Base-by-base conservation (phyloP, 2,113 vertebrate species). In the Hucho hucho region DNA sequence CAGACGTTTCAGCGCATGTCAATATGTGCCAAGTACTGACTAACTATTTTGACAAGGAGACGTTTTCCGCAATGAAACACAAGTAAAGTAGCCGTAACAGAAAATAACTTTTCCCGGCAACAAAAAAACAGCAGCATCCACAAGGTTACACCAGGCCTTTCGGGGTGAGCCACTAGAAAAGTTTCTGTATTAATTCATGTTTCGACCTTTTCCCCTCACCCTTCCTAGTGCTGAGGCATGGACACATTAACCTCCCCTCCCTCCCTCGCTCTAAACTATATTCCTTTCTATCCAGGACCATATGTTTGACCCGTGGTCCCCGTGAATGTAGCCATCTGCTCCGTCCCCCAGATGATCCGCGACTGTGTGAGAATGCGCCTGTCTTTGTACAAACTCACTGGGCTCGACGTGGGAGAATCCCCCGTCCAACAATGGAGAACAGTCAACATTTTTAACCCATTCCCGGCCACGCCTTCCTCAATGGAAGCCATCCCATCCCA, bases 391-490 rank as follows among this genome's bases (percentile, higher is more conserved):
- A 25, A 65, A 28, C 4, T 65, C 64, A 65, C 64, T 65, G 64
- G 25, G 64, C 16, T 16, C 12, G 12, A 18, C 16, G 49, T 14
- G 49, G 16, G 49, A 53, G 49, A 16, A 14, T 18, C 47, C 14
- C 49, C 47, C 47, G 37, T 9, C 61, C n/a, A 26, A 65, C 28
- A 28, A 65, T 16, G 16, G 28, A 14, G 9, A 28, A 16, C 26
- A 65, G 26, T 13, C 26, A 28, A 28, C 64, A 28, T 53, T 86
- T 43, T 84, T 82, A 89, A 84, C 81, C 81, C 84, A 71, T 87
- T 87, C 70, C 77, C 37, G 26, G 79, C 82, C 75, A 81, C 86
- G 83, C 84, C 86, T 87, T 83, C 83, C 79, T 83, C 70, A 74
- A 78, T 83, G 79, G 82, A 73, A 81, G 64, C 79, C 80, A 37